These are phyloP conservation scores for Engraulis encrasicolus DNA, from an alignment of 2,113 vertebrate species.

Conservation along the genomic window DNA sequence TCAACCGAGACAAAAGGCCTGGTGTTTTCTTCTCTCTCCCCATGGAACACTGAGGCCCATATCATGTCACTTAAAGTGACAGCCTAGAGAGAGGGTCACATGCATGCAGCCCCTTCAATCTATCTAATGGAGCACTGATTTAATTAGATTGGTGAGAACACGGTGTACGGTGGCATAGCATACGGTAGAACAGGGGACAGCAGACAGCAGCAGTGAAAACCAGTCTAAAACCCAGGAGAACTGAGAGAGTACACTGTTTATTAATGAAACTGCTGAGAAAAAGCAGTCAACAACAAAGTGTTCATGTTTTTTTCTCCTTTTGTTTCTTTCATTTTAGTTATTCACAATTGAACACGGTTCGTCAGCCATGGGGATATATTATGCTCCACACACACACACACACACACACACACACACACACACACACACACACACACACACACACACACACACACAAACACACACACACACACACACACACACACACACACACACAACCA, in stretches of 20 bases:
- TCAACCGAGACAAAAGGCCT: not conserved
- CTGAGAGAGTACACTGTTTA: not conserved
- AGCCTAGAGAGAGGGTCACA: slow-evolving; percentile 14
- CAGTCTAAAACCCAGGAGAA: not conserved
- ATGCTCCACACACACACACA: too few species aligned
- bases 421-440: too few species aligned
- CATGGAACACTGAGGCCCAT: slow-evolving; percentile 29
- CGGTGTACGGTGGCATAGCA: too few species aligned
- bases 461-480: too few species aligned
- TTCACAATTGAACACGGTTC: not conserved
- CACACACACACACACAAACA: too few species aligned
- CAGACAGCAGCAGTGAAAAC: not conserved
- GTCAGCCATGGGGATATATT: not conserved
- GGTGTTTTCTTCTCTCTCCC: not conserved
- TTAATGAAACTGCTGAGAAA: not conserved
- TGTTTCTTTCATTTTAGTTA: not conserved
- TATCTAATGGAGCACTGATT: slow-evolving; percentile 40
- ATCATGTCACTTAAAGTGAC: slow-evolving; percentile 41
- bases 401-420: too few species aligned
- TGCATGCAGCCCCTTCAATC: slow-evolving; percentile 23
- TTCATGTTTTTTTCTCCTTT: not conserved
- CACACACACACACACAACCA: too few species aligned
- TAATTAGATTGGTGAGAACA: slow-evolving; percentile 33
- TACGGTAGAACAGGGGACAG: too few species aligned
- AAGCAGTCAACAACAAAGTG: not conserved